These are phyloP conservation scores for Ridgeia piscesae DNA, from an alignment of 1,140 invertebrate species.

Conservation along the genomic window DNA sequence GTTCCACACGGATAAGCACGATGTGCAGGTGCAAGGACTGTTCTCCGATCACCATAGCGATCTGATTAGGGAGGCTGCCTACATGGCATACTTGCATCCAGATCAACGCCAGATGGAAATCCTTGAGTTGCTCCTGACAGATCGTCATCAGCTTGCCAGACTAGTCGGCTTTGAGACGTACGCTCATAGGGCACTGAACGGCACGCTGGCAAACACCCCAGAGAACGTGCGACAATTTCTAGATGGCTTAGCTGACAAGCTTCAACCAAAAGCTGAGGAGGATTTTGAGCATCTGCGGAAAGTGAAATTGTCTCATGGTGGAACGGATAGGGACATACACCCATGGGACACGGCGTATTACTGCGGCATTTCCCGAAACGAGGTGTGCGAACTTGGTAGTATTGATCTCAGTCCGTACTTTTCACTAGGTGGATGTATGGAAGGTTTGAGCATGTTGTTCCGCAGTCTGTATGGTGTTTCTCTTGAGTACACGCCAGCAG, in stretches of 20 bases:
- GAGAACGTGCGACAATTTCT: constrained; percentile 79
- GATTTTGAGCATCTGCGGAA: constrained; percentile 41
- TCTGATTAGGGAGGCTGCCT: constrained; percentile 78
- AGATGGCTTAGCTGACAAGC: constrained; percentile 71
- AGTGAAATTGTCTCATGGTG: constrained; percentile 37
- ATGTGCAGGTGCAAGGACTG: constrained; percentile 74
- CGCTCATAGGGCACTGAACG: constrained; percentile 82
- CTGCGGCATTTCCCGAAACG: constrained; percentile 37
- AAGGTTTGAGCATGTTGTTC: constrained; percentile 86
- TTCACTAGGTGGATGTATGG: constrained; percentile 92
- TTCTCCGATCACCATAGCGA: constrained; percentile 79
- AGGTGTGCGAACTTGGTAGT: constrained; percentile 36
- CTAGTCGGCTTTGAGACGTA: constrained; percentile 87
- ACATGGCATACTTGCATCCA: constrained; percentile 81
- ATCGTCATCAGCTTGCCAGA: constrained; percentile 75
- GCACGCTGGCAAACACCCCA: constrained; percentile 81
- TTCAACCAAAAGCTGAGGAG: constrained; percentile 41
- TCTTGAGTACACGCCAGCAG: constrained; percentile 70
- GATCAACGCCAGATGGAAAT: constrained; percentile 76
- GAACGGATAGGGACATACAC: constrained; percentile 30
- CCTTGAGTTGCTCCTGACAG: constrained; percentile 71
- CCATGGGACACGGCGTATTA: constrained; percentile 53
- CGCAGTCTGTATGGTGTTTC: constrained; percentile 73
- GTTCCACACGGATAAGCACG: constrained; percentile 69
- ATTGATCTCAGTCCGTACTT: constrained; percentile 68